Percentiles rank a stretch among this genome's conserved stretches.
Conservation (phyloP, 2,888 invertebrate species). For the Himalopsyche tibetana region DNA sequence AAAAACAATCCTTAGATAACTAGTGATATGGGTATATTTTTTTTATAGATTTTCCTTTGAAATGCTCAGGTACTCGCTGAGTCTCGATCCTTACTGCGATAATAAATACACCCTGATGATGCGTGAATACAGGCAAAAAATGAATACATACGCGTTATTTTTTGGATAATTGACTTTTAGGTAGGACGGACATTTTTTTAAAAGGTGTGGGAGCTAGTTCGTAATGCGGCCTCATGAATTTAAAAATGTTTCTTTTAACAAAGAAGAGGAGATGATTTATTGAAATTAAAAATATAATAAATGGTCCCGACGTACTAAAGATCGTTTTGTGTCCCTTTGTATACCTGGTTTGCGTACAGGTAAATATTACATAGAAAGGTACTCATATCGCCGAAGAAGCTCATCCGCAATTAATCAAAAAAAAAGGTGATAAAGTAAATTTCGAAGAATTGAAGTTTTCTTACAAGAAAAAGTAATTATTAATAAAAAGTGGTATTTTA, state of each 20-base stretch:
- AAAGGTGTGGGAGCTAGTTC: conserved; percentile 61
- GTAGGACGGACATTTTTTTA: conserved; percentile 47
- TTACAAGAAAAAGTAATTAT: no score
- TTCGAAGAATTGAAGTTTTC: no score
- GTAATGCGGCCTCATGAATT: conserved; percentile 62
- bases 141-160: conserved; percentile 63
- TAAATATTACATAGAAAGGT: conserved; percentile 15
- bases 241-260: conserved; percentile 62
- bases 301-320: conserved; percentile 64
- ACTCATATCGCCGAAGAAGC: background rate
- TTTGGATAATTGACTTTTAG: conserved; percentile 65
- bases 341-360: conserved; percentile 61
- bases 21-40: conserved; percentile 25
- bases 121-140: conserved; percentile 60
- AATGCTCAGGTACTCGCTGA: conserved; percentile 24
- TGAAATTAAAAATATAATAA: conserved; percentile 66
- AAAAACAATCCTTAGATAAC: background rate
- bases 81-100: conserved; percentile 52
- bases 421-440: no score
- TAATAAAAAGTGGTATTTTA: no score
- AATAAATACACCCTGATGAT: conserved; percentile 48
- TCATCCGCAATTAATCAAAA: background rate
- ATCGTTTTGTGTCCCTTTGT: conserved; percentile 65
- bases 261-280: conserved; percentile 65
- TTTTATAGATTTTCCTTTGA: conserved; percentile 35